Percentiles rank a stretch among this genome's conserved stretches.
Conservation (phyloP, 2,113 vertebrate genomes). For the Phalacrocorax aristotelis region DNA sequence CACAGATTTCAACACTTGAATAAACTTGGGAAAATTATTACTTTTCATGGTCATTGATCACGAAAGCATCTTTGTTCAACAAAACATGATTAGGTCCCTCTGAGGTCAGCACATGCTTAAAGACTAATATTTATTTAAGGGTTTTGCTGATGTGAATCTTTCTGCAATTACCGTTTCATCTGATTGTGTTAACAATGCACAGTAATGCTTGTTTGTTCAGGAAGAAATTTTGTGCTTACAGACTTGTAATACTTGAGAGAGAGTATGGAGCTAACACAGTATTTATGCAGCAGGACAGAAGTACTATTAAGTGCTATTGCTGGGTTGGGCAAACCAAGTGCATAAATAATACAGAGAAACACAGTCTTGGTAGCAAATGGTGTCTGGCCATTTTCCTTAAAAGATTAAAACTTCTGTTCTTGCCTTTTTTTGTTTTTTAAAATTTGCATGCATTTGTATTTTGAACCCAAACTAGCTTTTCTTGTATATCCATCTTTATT, state of each 20-base stretch:
- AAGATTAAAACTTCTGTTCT: background rate
- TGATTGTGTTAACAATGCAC: slow-evolving; percentile 19
- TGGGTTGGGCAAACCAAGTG: background rate
- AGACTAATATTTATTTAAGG: slow-evolving; percentile 21
- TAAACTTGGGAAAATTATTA: background rate
- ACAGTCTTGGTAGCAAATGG: background rate
- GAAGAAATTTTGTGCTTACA: background rate
- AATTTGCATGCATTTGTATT: background rate
- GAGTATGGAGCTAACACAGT: no score
- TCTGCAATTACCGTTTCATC: slow-evolving; percentile 14
- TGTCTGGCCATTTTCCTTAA: background rate
- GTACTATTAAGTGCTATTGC: background rate
- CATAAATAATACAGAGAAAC: background rate
- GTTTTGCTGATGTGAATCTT: slow-evolving; percentile 7
- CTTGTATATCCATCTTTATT: background rate
- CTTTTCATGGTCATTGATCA: background rate
- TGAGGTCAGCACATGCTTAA: slow-evolving; percentile 26
- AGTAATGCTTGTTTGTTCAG: slow-evolving; percentile 1
- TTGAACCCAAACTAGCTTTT: background rate
- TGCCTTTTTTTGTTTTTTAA: background rate
- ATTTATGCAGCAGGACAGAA: background rate
- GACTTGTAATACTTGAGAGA: background rate
- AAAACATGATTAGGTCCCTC: background rate
- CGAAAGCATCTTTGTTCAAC: background rate
- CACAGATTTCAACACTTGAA: background rate